Base-by-base conservation (phyloP, 2,888 invertebrate species). In the Orthonevra nobilis region DNA sequence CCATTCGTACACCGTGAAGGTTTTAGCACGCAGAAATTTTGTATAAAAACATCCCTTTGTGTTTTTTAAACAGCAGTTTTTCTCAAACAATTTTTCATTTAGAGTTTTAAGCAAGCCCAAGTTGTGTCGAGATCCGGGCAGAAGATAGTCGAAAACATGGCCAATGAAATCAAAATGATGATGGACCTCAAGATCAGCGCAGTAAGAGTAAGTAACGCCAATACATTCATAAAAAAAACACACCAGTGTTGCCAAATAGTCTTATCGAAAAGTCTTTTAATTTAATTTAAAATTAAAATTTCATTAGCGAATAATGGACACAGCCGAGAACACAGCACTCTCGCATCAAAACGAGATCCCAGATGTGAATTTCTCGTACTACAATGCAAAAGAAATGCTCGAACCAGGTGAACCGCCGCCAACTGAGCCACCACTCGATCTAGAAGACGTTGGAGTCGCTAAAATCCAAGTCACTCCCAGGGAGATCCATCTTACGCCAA, bases 131-230 rank as follows among this genome's bases (percentile, higher is more conserved):
- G 94, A 85, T 94, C 95, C 87, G 95, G 97, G 3, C 91, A 92
- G 83, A 92, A 92, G 84, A 90, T 97, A 85, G 93, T 96, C 23
- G 93, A 93, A 84, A 94, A 95, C 81, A 96, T 97, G 90, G 93
- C 95, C 6, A 93, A 93, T 82, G 94, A 96, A 84, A 94, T 97
- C 70, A 93, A 94, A 85, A 93, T 92, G 58, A 96, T 97, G 94
- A 94, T 96, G 93, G 94, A 94, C 82, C 92, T 94, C 36, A 96
- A 96, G 90, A 94, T 96, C 79, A 94, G 95, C 83, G 96, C 97
- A 6, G 95, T 97, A 23, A 92, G 93, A 90, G 94, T 94, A 89
- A 88, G 87, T 86, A 61, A 15, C 14, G 10, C 12, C 9, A 7
- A 48, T 1, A 4, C 1, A 9, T 7, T 15, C 9, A 9, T n/a